Base-by-base conservation (phyloP, 2,113 vertebrate genomes). In the Ondatra zibethicus region DNA sequence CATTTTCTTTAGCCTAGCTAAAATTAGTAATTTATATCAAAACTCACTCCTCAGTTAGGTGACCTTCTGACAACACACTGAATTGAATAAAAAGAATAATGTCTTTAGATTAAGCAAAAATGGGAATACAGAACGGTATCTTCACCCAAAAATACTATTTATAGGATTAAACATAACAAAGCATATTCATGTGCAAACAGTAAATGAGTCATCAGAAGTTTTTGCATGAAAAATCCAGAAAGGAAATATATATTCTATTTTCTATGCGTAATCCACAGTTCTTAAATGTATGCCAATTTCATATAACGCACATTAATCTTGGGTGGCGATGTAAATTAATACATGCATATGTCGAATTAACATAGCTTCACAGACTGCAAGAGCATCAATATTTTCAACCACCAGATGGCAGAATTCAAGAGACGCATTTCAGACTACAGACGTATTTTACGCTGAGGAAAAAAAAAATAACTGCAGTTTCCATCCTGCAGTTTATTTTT, bases 341-440 rank as follows among this genome's bases (percentile, higher is more conserved):
- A 61, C 52, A 13, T 89, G 76, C 76, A 10, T 39, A 58, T 19
- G 9, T 75, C 85, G 85, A 92, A 94, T 70, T 82, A 81, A 36
- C 50, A 73, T 23, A 89, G 58, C 39, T 84, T 86, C 27, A 68
- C 21, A 93, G 75, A 39, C 50, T 68, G 36, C 6, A 76, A 80
- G 55, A 84, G 58, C 84, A 85, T 86, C 78, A 89, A 45, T 95
- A 33, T 84, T 96, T 97, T 95, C 87, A 77, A 73, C 96, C 96
- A 97, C 97, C 87, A 98, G 97, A 94, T 95, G 97, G 97, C 97
- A 97, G 96, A 96, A 97, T 80, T 80, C 76, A 95, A 94, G 52
- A 61, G 92, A 7, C 61, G 63, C 36, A 90, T 5, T 66, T 82
- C 14, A 68, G 55, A 87, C 63, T 65, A 77, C 84, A 93, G 88